Evolutionary conservation across 2,888 invertebrate species (phyloP), one percentile per base, ranked within the genome.

Genomic region (Carabus problematicus): DNA sequence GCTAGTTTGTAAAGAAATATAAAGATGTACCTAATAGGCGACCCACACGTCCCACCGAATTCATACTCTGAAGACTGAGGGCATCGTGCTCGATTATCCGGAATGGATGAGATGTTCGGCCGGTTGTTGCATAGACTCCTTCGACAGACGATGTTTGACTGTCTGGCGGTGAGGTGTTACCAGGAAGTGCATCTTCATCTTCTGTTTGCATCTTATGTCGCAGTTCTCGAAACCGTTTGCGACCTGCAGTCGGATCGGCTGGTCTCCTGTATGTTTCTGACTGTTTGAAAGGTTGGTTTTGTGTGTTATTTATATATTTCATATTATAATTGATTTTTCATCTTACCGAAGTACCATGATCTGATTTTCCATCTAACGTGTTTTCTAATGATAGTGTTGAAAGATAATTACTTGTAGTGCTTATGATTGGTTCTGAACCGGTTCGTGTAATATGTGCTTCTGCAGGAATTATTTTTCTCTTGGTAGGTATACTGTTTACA

Each of bases 81-180:
- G 94, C 90, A 81, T 95, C 95, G 76, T 93, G 93, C 75, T 95
- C 93, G 76, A 95, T 93, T 72, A 94, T 91, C 81, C 88, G 87
- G 80, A 94, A 94, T 16, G 94, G 94, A 82, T 93, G 93, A 70
- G 85, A 83, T 56, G 88, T 86, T 76, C 88, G 87, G 61, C 85
- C 86, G 71, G 88, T 85, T 42, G 84, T 83, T 8, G 89, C 87
- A 79, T 87, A 91, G 11, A 91, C 87, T 71, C 91, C 91, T 76
- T 95, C 95, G 64, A 91, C 87, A 8, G 93, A 91, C 73, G 88
- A 88, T 9, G 88, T 89, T 80, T 94, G 91, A 80, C 91, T 91
- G 79, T 90, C 90, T 70, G 91, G 89, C 67, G 91, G 91, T 58
- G 90, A 88, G 76, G 84, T 86, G 75, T 86, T 89, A 74, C 85